phyloP scores from a whole-genome alignment of 92 coral and sea anemone genomes.

The Desmophyllum pertusum region DNA sequence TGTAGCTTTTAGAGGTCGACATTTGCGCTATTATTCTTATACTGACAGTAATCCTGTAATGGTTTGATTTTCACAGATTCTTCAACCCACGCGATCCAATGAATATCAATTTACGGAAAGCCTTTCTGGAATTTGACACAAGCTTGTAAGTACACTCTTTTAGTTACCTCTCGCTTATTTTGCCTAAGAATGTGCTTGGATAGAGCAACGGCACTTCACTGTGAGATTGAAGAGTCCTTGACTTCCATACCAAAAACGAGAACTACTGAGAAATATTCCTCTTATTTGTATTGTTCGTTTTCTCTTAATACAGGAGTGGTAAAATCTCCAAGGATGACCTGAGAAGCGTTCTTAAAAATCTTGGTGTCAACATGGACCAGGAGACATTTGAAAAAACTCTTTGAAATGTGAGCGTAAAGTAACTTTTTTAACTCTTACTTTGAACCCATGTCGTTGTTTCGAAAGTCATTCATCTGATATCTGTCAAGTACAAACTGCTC shows the following conservation, averaged over 20 bases:
- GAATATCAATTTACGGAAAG: constrained; percentile 63
- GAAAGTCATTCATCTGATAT: neutral
- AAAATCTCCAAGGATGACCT: constrained; percentile 63
- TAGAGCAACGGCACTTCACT: no score
- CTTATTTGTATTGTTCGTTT: neutral
- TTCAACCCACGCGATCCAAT: constrained; percentile 63
- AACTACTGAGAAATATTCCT: neutral
- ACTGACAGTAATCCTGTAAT: no score
- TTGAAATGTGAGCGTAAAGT: constrained; percentile 47
- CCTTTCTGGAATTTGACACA: constrained; percentile 77
- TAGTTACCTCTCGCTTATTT: neutral
- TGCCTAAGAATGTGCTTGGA: no score
- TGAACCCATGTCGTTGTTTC: neutral
- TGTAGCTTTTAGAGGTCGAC: no score
- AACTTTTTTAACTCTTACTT: neutral
- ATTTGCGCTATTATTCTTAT: no score
- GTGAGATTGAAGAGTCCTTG: no score
- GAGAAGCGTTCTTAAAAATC: constrained; percentile 44
- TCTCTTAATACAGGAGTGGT: constrained; percentile 58
- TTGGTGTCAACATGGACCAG: constrained; percentile 40
- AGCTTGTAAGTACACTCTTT: constrained; percentile 66
- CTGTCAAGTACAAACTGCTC: neutral
- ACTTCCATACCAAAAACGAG: neutral
- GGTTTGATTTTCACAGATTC: constrained; percentile 27
- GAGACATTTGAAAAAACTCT: constrained; percentile 52